Evolutionary conservation across 1,140 invertebrate species (phyloP).

Genomic region (Drosophila guanche): DNA sequence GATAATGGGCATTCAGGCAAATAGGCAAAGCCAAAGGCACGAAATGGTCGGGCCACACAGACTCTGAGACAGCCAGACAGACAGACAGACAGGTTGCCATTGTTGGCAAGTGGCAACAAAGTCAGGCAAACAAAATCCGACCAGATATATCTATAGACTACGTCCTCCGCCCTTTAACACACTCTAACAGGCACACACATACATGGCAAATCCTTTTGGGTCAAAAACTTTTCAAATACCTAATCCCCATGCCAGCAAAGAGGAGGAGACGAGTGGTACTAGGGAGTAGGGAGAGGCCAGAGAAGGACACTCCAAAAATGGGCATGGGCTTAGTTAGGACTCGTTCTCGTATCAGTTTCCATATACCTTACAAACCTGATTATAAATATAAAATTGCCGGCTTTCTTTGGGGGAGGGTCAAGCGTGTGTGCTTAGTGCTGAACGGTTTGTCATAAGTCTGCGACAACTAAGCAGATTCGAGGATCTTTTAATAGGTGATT

Average conservation of each 20-base stretch:
- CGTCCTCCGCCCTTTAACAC: conserved; percentile 4
- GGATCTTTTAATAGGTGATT: conserved; percentile 71
- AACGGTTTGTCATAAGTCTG: conserved; percentile 47
- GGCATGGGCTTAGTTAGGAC: conserved; percentile 24
- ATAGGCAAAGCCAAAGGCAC: conserved; percentile 59
- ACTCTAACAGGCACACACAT: conserved; percentile 2
- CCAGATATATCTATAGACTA: conserved; percentile 53
- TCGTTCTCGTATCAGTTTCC: conserved; percentile 15
- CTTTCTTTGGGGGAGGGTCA: conserved; percentile 20
- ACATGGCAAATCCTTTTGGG: conserved; percentile 71
- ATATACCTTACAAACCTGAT: conserved; percentile 7
- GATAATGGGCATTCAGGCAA: conserved; percentile 78
- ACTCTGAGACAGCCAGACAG: background rate
- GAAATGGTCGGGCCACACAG: conserved; percentile 14
- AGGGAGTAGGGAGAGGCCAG: conserved; percentile 3
- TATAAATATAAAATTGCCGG: conserved; percentile 49
- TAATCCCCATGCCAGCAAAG: conserved; percentile 66
- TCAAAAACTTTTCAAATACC: conserved; percentile 79
- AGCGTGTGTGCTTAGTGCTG: conserved; percentile 17
- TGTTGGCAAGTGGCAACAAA: conserved; percentile 79
- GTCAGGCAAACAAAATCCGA: conserved; percentile 76
- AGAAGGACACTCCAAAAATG: conserved; percentile 18
- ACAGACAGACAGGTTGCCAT: conserved; percentile 58
- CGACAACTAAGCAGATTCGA: conserved; percentile 49
- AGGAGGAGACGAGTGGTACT: conserved; percentile 31